Evolutionary conservation across 2,113 vertebrate species (phyloP), one percentile per base, ranked within the genome.

Genomic region (Phrynocephalus versicolor): DNA sequence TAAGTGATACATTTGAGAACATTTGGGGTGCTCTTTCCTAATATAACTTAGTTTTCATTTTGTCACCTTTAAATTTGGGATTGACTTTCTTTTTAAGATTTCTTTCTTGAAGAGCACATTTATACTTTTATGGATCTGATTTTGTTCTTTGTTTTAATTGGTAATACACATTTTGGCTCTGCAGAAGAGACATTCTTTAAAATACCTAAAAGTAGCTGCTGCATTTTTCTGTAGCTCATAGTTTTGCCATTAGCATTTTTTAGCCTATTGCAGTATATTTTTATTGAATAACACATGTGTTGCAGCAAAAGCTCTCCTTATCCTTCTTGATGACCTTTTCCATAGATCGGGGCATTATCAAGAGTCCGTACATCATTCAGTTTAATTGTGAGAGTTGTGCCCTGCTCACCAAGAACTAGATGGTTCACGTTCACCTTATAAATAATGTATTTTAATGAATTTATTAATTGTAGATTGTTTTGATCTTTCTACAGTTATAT

Each of bases 1-100:
- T 97, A 92, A 92, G 95, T 94, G 88, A 19, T 85, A 41, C 84
- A 25, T 35, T 0, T 75, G 0, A 70, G 16, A 72, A 51, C 45
- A 6, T 51, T 51, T 51, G 5, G 5, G 5, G 45, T 51, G 45
- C 10, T 51, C 45, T 25, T 65, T 65, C 9, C 62, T 67, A 67
- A 12, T 67, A 12, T 10, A 67, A 62, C 23, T 62, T 3, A 10
- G 5, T 51, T 51, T 51, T 51, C 45, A 51, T 51, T 51, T 51
- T 10, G 10, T 51, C 45, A 51, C 45, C 45, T 51, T 51, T 10
- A 51, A 6, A 51, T 6, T 51, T 51, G 5, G 45, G 45, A 10
- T 6, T 51, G 5, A 51, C 5, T 10, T 51, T 51, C 45, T 10
- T 51, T 51, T n/a, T n/a, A n/a, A n/a, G n/a, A n/a, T n/a, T n/a